Evolutionary conservation across 1,140 invertebrate genomes (phyloP).

Genomic region (Procambarus clarkii): DNA sequence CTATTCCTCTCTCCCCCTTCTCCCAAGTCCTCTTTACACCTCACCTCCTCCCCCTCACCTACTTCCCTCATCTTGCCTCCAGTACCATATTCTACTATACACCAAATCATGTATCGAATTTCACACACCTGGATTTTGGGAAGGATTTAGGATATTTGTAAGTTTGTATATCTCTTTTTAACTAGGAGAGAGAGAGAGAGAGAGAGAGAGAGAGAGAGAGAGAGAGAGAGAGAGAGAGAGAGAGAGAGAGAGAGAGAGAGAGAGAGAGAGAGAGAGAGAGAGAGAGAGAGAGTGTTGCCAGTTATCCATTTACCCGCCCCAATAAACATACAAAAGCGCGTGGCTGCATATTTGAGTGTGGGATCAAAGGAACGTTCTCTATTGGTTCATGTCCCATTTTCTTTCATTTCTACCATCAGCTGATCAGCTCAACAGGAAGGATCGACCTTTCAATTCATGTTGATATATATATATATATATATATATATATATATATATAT

Average conservation of each 20-base stretch:
- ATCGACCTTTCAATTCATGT: no score
- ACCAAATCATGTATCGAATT: no score
- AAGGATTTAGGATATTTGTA: no score
- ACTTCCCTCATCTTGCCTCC: background rate
- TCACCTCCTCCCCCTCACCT: background rate
- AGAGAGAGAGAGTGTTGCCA: background rate
- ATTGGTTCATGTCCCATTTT: background rate
- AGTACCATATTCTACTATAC: no score
- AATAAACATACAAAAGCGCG: background rate
- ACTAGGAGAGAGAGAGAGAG: no score
- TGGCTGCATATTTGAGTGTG: background rate
- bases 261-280: background rate
- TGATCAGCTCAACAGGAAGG: background rate
- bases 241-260: background rate
- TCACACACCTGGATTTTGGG: no score
- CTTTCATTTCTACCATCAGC: background rate
- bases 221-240: background rate
- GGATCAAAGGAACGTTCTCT: background rate
- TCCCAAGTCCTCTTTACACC: background rate
- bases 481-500: no score
- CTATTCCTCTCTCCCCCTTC: background rate
- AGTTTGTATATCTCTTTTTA: no score
- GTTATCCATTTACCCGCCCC: background rate
- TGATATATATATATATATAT: no score
- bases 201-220: no score